phyloP scores from a whole-genome alignment of 2,113 vertebrate genomes.

The Paraplagusia blochii region DNA sequence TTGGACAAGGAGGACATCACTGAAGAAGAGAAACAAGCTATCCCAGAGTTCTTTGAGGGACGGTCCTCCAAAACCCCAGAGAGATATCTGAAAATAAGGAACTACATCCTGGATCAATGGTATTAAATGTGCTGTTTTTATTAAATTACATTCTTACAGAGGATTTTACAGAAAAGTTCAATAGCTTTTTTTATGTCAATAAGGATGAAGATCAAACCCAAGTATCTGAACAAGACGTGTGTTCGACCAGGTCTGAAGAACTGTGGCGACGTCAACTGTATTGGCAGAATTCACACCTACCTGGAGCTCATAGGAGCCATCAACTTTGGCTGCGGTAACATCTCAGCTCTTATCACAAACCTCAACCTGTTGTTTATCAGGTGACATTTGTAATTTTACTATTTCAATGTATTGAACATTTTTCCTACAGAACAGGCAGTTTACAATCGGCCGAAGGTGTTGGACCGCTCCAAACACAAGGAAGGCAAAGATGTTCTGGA shows the following conservation, averaged over 20 bases:
- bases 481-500: slow-evolving; percentile 85
- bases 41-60: slow-evolving; percentile 96
- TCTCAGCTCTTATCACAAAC: neutral
- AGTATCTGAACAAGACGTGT: slow-evolving; percentile 96
- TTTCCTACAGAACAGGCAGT: slow-evolving; percentile 85
- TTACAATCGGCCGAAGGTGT: slow-evolving; percentile 86
- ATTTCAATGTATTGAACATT: neutral
- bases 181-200: neutral
- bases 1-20: slow-evolving; percentile 82
- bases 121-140: slow-evolving; percentile 53
- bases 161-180: neutral
- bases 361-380: neutral
- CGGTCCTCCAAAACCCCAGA: slow-evolving; percentile 94
- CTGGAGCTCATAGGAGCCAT: slow-evolving; percentile 94
- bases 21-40: slow-evolving; percentile 96
- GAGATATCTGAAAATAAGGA: slow-evolving; percentile 95
- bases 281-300: slow-evolving; percentile 96
- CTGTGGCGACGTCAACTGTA: slow-evolving; percentile 98
- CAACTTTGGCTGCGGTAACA: slow-evolving; percentile 94
- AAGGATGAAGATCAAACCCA: slow-evolving; percentile 88
- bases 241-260: slow-evolving; percentile 96
- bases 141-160: neutral
- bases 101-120: slow-evolving; percentile 98
- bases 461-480: slow-evolving; percentile 80
- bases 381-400: neutral